Evolutionary conservation across 2,888 invertebrate genomes (phyloP).

Genomic region (Leucozona laternaria): DNA sequence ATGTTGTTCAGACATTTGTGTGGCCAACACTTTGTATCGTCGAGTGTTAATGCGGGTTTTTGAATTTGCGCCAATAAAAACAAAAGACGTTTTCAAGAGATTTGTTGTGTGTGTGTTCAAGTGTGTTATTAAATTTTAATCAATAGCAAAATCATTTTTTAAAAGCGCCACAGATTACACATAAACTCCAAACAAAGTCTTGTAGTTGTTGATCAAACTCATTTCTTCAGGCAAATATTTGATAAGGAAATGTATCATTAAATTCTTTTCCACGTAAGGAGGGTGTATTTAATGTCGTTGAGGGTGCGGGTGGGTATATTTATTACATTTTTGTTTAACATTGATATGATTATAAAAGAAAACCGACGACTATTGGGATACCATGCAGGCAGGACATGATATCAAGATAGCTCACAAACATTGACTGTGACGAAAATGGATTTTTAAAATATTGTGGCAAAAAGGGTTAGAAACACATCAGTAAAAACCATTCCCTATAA

Average conservation of each 20-base stretch:
- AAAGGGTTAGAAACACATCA: slow-evolving; percentile 7
- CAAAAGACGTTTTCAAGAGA: neutral
- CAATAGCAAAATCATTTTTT: slow-evolving; percentile 25
- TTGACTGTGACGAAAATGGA: neutral
- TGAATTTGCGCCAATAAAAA: neutral
- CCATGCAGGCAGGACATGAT: slow-evolving; percentile 7
- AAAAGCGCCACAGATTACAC: neutral
- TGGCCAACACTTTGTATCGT: neutral
- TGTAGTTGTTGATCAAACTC: slow-evolving; percentile 4
- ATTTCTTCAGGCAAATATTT: slow-evolving; percentile 28
- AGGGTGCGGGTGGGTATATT: slow-evolving; percentile 14
- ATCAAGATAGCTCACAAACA: slow-evolving; percentile 17
- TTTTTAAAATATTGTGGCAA: slow-evolving; percentile 6
- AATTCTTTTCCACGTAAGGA: neutral
- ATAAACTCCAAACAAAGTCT: neutral
- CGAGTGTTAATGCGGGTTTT: slow-evolving; percentile 21
- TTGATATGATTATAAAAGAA: slow-evolving; percentile 22
- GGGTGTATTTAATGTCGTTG: neutral
- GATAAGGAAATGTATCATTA: slow-evolving; percentile 24
- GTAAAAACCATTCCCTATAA: neutral
- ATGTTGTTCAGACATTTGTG: neutral
- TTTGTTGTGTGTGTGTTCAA: neutral
- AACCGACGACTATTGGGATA: too few species aligned
- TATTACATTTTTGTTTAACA: slow-evolving; percentile 10
- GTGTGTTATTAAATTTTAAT: slow-evolving; percentile 47